phyloP scores from a whole-genome alignment of 2,113 vertebrate genomes.

The Plestiodon gilberti region DNA sequence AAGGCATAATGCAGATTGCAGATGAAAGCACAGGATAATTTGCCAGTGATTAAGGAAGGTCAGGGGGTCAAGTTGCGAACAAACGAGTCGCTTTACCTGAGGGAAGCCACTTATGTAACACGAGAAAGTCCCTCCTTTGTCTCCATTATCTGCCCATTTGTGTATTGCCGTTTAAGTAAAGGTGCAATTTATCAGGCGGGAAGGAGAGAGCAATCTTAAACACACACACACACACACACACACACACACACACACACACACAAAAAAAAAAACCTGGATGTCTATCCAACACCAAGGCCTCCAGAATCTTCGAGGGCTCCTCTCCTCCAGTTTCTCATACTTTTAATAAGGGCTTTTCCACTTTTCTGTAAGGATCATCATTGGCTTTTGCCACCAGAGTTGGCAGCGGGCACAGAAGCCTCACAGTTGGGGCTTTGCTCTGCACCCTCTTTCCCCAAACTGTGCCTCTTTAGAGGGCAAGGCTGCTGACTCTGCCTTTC shows the following conservation, averaged over 20 bases:
- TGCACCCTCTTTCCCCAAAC: too few relatives aligned
- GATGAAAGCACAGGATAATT: constrained; percentile 82
- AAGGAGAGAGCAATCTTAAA: constrained; percentile 31
- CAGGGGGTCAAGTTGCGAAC: constrained; percentile 87
- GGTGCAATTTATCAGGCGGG: constrained; percentile 52
- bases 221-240: too few relatives aligned
- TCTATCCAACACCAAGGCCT: not conserved
- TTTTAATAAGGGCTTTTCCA: not conserved
- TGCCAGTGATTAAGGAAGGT: constrained; percentile 89
- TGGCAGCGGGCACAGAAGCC: too few relatives aligned
- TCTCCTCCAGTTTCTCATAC: not conserved
- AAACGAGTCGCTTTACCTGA: constrained; percentile 87
- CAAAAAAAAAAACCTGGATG: not conserved
- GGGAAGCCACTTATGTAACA: constrained; percentile 76
- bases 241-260: not conserved
- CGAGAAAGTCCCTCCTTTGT: constrained; percentile 76
- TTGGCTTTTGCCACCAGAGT: too few relatives aligned
- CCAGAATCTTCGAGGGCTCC: not conserved
- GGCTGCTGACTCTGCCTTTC: too few relatives aligned
- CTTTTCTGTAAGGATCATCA: too few relatives aligned
- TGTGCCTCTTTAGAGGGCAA: too few relatives aligned
- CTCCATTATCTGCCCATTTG: constrained; percentile 64
- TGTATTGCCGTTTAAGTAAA: constrained; percentile 69
- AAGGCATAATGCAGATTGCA: constrained; percentile 52
- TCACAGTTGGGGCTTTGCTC: too few relatives aligned